Percentiles rank a stretch among this genome's conserved stretches.
phyloP scores from a whole-genome alignment of 1,140 invertebrate species.

The Nomia melanderi region DNA sequence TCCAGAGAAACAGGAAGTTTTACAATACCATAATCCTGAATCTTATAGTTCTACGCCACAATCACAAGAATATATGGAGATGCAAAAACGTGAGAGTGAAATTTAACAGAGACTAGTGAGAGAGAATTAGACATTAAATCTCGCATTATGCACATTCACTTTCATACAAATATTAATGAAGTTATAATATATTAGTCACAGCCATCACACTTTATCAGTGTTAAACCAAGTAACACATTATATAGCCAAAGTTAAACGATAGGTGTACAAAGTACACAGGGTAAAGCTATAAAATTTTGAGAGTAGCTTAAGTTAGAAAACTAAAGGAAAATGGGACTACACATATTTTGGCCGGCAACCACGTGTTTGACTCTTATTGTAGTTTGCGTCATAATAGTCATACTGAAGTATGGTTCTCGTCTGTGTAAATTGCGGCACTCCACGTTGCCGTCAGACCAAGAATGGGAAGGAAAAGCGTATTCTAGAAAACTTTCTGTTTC shows the following conservation, averaged over 20 bases:
- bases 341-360: slow-evolving; percentile 88
- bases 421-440: slow-evolving; percentile 85
- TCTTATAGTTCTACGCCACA: slow-evolving; percentile 63
- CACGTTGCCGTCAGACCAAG: slow-evolving; percentile 82
- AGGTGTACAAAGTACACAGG: slow-evolving; percentile 6
- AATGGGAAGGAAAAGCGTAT: slow-evolving; percentile 84
- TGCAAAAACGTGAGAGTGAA: slow-evolving; percentile 91
- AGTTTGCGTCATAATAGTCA: slow-evolving; percentile 86
- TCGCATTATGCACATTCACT: background rate
- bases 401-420: slow-evolving; percentile 86
- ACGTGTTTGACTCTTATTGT: slow-evolving; percentile 87
- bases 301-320: background rate
- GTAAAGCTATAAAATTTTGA: background rate
- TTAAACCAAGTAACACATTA: slow-evolving; percentile 11
- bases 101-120: slow-evolving; percentile 88
- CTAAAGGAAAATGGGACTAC: slow-evolving; percentile 82
- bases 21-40: slow-evolving; percentile 72
- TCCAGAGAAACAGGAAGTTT: slow-evolving; percentile 57
- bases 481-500: slow-evolving; percentile 84
- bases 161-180: background rate
- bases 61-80: slow-evolving; percentile 85
- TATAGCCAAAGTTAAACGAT: slow-evolving; percentile 7
- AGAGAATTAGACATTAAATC: slow-evolving; percentile 83
- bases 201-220: background rate
- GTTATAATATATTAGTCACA: slow-evolving; percentile 5